Evolutionary conservation across 2,888 invertebrate species (phyloP), one percentile per base, ranked within the genome.

Genomic region (Apomyelois bistriatella): DNA sequence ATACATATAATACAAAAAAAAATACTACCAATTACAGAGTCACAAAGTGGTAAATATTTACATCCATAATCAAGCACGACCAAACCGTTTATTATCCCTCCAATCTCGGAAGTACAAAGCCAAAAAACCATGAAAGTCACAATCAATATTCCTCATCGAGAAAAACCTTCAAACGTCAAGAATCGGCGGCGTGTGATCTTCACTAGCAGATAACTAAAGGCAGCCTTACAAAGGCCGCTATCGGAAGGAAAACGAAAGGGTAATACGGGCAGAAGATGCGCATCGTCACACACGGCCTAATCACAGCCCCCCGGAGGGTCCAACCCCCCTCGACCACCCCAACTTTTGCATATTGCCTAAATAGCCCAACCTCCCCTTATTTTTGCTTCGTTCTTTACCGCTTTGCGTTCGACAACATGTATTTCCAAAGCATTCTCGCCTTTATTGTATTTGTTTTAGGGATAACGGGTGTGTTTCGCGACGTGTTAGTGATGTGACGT

Each of bases 251-350:
- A 84, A 77, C 86, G 87, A 88, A 89, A 88, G 90, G 90, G 90
- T 90, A 87, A 90, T 90, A 86, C 88, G 90, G 90, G 90, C 85
- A 82, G 85, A 89, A 90, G 90, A 90, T 79, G 90, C 90, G 88
- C 89, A 86, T 87, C 89, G 89, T 75, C 88, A 87, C 89, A 89
- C 89, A 88, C 88, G 85, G 87, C 85, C 88, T 89, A 87, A 89
- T 88, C 89, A 88, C 82, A 78, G 71, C 73, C 65, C 22, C 65
- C 70, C 65, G 22, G 36, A 49, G 37, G 28, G 38, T 67, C 65
- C 54, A 71, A 65, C 72, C 67, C 65, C 71, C 66, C 62, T 63
- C 68, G 62, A 62, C 72, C 80, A 71, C 73, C 84, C 82, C 80
- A 76, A 84, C 85, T 85, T 87, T 84, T 87, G 86, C 88, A 87